phyloP scores from a whole-genome alignment of 2,888 invertebrate genomes.

The Pedicia rivosa region DNA sequence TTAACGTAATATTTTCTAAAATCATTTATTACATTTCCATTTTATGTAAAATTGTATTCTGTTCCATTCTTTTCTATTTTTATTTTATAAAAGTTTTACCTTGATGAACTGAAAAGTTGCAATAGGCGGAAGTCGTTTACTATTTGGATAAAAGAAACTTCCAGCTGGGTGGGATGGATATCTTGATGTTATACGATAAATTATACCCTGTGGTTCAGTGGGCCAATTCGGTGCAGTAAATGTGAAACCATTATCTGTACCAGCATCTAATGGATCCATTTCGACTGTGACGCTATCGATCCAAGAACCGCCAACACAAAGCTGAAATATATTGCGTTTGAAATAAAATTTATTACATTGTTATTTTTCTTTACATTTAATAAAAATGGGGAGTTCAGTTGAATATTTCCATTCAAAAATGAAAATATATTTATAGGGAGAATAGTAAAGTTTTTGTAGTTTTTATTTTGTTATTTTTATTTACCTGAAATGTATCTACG shows the following conservation, averaged over 20 bases:
- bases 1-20: no score
- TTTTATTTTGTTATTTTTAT: constrained; percentile 6
- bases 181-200: constrained; percentile 74
- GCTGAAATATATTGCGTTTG: no score
- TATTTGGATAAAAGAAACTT: constrained; percentile 85
- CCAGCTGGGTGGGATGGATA: constrained; percentile 86
- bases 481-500: constrained; percentile 58
- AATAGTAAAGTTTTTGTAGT: constrained; percentile 1
- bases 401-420: no score
- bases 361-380: no score
- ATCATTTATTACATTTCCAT: no score
- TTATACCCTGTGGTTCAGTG: constrained; percentile 74
- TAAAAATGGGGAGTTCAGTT: no score
- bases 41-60: no score
- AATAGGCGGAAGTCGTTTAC: constrained; percentile 72
- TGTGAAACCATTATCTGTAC: constrained; percentile 89
- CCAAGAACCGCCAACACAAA: constrained; percentile 86
- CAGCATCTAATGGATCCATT: constrained; percentile 84
- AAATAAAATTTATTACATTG: no score
- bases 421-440: background rate
- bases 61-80: no score
- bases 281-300: constrained; percentile 78
- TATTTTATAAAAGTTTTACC: no score
- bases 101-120: constrained; percentile 84
- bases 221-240: constrained; percentile 97